These are phyloP conservation scores for Brachyptera risi DNA, from an alignment of 2,888 invertebrate genomes.

Conservation along the genomic window DNA sequence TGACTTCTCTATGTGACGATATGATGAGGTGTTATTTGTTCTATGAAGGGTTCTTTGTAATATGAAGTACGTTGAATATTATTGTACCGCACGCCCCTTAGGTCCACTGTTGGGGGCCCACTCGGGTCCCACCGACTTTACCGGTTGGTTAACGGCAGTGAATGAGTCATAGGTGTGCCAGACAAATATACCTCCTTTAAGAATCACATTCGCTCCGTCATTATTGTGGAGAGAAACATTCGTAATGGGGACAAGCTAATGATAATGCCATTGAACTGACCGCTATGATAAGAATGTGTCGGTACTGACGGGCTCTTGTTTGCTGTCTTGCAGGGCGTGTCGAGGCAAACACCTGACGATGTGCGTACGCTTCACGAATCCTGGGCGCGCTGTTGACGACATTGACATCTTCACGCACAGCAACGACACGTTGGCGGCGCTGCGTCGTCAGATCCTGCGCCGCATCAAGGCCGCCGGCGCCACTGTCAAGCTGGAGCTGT, in stretches of 20 bases:
- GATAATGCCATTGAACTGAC: no score
- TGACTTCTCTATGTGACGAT: no score
- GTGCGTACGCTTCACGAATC: constrained; percentile 82
- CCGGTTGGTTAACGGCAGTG: constrained; percentile 34
- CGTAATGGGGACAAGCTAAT: constrained; percentile 6
- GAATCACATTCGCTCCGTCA: not conserved
- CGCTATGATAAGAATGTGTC: no score
- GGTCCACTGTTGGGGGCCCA: constrained; percentile 32
- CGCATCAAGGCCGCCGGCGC: constrained; percentile 55
- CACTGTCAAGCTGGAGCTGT: constrained; percentile 86
- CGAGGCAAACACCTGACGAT: constrained; percentile 86
- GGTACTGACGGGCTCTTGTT: no score
- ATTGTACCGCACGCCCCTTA: constrained; percentile 34
- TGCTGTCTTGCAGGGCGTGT: constrained; percentile 62
- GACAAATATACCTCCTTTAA: constrained; percentile 21
- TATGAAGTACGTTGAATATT: no score
- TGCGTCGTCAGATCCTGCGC: constrained; percentile 72
- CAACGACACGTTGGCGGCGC: constrained; percentile 86
- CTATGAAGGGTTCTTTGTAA: no score
- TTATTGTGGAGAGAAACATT: not conserved
- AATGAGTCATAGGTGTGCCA: constrained; percentile 35
- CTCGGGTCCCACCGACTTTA: constrained; percentile 31
- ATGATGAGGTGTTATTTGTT: no score
- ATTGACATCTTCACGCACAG: constrained; percentile 89
- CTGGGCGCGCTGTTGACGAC: constrained; percentile 80